Evolutionary conservation across 2,797 vertebrate species (phyloP).

Genomic region (Oreonectes daqikongensis): DNA sequence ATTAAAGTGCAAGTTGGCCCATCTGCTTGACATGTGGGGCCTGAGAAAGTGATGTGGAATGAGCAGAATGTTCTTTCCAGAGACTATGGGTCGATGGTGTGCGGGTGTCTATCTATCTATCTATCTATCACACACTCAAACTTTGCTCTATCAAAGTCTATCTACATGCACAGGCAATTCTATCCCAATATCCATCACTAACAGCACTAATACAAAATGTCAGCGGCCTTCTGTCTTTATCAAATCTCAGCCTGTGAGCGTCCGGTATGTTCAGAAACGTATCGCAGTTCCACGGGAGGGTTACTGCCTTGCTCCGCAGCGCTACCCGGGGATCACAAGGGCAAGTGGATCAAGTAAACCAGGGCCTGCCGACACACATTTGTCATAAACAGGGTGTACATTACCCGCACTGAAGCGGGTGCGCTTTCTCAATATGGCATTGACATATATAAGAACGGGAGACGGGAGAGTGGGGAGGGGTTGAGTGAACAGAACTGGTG

Average conservation of each 20-base stretch:
- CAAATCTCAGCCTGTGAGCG: not conserved
- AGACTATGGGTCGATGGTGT: slow-evolving; percentile 39
- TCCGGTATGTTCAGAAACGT: not conserved
- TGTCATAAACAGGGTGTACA: slow-evolving; percentile 45
- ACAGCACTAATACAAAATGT: not conserved
- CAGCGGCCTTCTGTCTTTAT: not conserved
- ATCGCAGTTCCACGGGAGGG: not conserved
- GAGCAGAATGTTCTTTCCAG: slow-evolving; percentile 66
- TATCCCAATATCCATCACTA: not conserved
- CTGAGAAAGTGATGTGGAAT: slow-evolving; percentile 85
- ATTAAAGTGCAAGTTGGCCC: slow-evolving; percentile 59
- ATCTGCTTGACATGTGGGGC: slow-evolving; percentile 80
- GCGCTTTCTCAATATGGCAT: slow-evolving; percentile 48
- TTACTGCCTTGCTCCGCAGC: not conserved
- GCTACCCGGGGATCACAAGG: slow-evolving; percentile 12
- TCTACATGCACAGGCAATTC: not conserved
- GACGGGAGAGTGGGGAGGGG: slow-evolving; percentile 22
- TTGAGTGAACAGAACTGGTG: slow-evolving; percentile 44
- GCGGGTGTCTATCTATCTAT: slow-evolving; percentile 33
- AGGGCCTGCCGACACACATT: slow-evolving; percentile 38
- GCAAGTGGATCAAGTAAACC: slow-evolving; percentile 51
- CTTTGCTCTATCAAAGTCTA: not conserved
- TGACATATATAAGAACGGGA: slow-evolving; percentile 25
- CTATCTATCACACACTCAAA: not conserved
- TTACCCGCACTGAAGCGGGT: slow-evolving; percentile 33